These are phyloP conservation scores for Cotesia glomerata DNA, from an alignment of 1,140 invertebrate genomes.

Conservation along the genomic window DNA sequence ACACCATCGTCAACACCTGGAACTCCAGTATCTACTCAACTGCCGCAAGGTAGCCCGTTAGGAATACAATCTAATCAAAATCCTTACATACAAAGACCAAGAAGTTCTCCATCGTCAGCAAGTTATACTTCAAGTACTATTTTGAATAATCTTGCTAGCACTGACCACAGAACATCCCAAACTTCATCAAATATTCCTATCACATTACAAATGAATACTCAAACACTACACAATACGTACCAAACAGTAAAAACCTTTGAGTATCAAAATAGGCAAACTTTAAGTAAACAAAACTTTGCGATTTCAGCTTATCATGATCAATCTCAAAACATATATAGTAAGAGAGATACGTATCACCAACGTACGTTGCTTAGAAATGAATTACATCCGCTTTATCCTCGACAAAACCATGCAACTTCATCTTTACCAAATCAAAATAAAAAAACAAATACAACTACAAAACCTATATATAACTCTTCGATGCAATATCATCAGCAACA, in stretches of 20 bases:
- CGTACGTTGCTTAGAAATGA: conserved; percentile 54
- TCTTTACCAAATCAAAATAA: conserved; percentile 44
- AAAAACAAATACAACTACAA: conserved; percentile 37
- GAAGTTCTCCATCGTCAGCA: conserved; percentile 58
- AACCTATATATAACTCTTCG: conserved; percentile 51
- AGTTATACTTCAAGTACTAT: conserved; percentile 43
- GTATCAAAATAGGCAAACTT: conserved; percentile 55
- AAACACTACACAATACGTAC: conserved; percentile 53
- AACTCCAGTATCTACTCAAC: conserved; percentile 67
- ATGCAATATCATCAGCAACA: conserved; percentile 57
- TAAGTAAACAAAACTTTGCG: conserved; percentile 45
- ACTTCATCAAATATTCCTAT: conserved; percentile 37
- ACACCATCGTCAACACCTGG: conserved; percentile 72
- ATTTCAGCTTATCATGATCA: conserved; percentile 43
- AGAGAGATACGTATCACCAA: conserved; percentile 50
- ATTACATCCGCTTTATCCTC: conserved; percentile 65
- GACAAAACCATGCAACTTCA: conserved; percentile 52
- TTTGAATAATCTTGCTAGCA: conserved; percentile 43
- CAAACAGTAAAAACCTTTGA: conserved; percentile 43
- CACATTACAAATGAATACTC: conserved; percentile 46
- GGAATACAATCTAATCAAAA: conserved; percentile 50
- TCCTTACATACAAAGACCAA: conserved; percentile 57
- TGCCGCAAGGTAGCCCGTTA: conserved; percentile 60
- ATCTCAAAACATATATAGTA: conserved; percentile 52
- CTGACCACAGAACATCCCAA: conserved; percentile 50